A percentile compares a stretch with the other conserved stretches of the same genome.
Evolutionary conservation across 2,113 vertebrate species (phyloP).

Genomic region (Phylloscopus trochiloides): DNA sequence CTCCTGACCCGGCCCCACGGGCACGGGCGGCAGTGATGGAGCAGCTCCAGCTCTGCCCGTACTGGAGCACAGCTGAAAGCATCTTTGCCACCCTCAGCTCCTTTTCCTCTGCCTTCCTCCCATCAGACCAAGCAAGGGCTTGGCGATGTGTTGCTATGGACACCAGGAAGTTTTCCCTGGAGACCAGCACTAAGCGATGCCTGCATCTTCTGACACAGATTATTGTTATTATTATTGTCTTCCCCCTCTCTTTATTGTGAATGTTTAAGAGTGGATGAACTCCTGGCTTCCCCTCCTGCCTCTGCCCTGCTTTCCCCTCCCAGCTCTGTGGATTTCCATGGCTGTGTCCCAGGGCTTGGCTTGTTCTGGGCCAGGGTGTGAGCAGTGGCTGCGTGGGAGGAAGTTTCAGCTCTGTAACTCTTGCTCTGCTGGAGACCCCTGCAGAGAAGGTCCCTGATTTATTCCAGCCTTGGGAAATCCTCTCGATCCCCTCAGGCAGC

Average conservation of each 20-base stretch:
- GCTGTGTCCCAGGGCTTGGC: constrained; percentile 27
- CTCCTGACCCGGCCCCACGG: background rate
- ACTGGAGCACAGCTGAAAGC: background rate
- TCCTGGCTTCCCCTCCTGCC: background rate
- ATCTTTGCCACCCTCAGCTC: background rate
- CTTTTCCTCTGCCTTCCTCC: background rate
- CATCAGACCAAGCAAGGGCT: background rate
- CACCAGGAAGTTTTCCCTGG: constrained; percentile 60
- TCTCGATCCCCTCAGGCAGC: background rate
- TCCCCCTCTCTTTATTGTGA: background rate
- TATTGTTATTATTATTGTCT: background rate
- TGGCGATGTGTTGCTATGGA: constrained; percentile 57
- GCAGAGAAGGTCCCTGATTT: background rate
- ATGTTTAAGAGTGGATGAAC: background rate
- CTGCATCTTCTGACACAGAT: background rate
- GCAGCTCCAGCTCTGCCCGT: background rate
- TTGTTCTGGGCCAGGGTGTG: background rate
- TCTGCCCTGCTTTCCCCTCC: background rate
- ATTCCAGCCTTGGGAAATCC: background rate
- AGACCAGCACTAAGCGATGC: constrained; percentile 45
- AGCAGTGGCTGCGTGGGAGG: background rate
- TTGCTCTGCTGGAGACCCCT: background rate
- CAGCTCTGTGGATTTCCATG: background rate
- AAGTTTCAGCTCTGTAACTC: constrained; percentile 5
- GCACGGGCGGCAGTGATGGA: background rate